A percentile compares a stretch with the other conserved stretches of the same genome.
Evolutionary conservation across 2,797 vertebrate genomes (phyloP).

Genomic region (Acipenser oxyrinchus): DNA sequence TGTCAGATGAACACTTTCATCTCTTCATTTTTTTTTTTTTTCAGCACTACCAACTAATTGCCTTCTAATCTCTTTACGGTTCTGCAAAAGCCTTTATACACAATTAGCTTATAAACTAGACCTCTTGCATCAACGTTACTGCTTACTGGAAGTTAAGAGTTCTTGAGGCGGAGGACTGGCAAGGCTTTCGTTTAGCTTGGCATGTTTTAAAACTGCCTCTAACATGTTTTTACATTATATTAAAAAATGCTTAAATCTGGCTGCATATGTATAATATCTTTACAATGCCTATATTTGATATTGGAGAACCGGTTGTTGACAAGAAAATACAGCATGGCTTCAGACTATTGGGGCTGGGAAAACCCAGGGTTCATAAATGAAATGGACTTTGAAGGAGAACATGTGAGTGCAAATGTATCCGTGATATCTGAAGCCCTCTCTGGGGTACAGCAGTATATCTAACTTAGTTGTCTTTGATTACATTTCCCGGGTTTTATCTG

Average conservation of each 20-base stretch:
- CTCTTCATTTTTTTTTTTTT: neutral
- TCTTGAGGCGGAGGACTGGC: too few relatives aligned
- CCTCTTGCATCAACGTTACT: neutral
- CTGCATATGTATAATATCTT: too few relatives aligned
- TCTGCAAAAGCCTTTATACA: neutral
- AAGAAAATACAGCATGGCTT: too few relatives aligned
- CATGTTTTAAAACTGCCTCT: too few relatives aligned
- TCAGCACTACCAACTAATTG: neutral
- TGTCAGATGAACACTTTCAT: neutral
- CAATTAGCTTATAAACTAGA: neutral
- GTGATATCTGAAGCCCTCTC: slow-evolving; percentile 28
- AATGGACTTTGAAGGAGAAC: slow-evolving; percentile 27
- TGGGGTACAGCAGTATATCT: slow-evolving; percentile 36
- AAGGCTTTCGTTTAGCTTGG: too few relatives aligned
- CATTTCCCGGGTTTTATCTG: slow-evolving; percentile 39
- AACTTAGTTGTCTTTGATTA: slow-evolving; percentile 48
- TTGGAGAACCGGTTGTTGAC: too few relatives aligned
- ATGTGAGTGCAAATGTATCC: slow-evolving; percentile 33
- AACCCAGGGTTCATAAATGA: neutral
- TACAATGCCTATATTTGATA: too few relatives aligned
- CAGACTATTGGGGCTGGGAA: neutral
- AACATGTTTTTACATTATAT: too few relatives aligned
- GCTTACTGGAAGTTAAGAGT: neutral
- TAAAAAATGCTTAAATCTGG: too few relatives aligned
- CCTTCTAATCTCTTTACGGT: neutral